Evolutionary conservation across 2,113 vertebrate species (phyloP), one percentile per base, ranked within the genome.

Genomic region (Ictalurus furcatus): DNA sequence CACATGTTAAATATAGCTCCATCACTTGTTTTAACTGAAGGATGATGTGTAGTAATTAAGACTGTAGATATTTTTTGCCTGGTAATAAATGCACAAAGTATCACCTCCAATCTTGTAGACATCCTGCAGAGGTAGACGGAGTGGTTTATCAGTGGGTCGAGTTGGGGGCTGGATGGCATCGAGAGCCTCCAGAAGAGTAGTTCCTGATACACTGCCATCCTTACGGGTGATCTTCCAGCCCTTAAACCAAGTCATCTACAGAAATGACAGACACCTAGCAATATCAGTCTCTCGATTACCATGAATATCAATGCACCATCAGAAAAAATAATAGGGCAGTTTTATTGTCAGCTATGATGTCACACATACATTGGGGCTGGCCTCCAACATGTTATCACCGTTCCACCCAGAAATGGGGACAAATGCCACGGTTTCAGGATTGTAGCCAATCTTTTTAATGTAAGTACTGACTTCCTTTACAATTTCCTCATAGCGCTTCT

Each of bases 361-460:
- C 19, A 6, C 54, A 83, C 97, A 93, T 95, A 99, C 98, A 0
- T 99, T 99, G 88, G 97, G 95, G 93, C 98, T 99, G 44, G 98
- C 96, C 93, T 99, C 98, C 87, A 99, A 93, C 98, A 99, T 99
- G 94, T 99, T 99, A 96, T 99, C 98, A 89, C 98, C 97, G 0
- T 99, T 99, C 98, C 98, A 99, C 88, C 98, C 98, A 89, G 98
- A 99, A 95, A 99, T 97, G 93, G 98, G 98, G 90, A 99, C 98
- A 61, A 99, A 99, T 89, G 98, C 97, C 80, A 99, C 97, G 0
- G 97, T 98, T 92, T 99, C 98, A 3, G 98, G 98, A 89, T 99
- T 99, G 96, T 99, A 99, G 91, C 98, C 98, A 54, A 99, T 99
- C 94, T 99, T 99, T 96, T 99, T 99, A 93, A 99, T 99, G 88